Conservation (phyloP, 2,113 vertebrate genomes). For the Chaenocephalus aceratus region DNA sequence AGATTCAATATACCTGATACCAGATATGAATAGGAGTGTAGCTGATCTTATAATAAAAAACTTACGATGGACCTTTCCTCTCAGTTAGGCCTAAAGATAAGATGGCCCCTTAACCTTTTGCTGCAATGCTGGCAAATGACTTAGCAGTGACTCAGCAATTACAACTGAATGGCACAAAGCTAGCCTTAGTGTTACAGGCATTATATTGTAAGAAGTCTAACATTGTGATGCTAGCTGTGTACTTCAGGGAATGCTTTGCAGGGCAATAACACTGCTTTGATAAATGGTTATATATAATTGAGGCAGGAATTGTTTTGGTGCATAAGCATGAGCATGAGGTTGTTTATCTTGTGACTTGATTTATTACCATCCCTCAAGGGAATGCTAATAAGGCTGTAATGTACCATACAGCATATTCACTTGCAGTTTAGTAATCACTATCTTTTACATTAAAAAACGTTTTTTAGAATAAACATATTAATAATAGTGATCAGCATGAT, state of each 20-base stretch:
- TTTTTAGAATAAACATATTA: background rate
- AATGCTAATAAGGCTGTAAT: background rate
- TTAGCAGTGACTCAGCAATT: conserved; percentile 62
- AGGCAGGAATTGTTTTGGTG: conserved; percentile 1
- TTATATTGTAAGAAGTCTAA: background rate
- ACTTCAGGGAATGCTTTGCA: background rate
- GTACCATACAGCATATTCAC: background rate
- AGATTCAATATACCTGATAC: background rate
- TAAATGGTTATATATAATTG: background rate
- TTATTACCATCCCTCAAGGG: background rate
- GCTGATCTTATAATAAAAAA: background rate
- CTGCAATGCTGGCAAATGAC: conserved; percentile 15
- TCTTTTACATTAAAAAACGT: background rate
- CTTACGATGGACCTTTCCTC: conserved; percentile 7
- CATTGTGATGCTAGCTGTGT: background rate
- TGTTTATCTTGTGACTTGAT: background rate
- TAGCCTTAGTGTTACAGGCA: conserved; percentile 3
- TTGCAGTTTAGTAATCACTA: background rate
- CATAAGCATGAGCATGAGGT: background rate
- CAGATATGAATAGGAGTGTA: background rate
- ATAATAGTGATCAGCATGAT: background rate
- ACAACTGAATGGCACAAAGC: conserved; percentile 22
- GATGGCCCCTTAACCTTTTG: background rate
- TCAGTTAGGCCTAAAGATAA: background rate
- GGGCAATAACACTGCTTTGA: background rate